Evolutionary conservation across 2,113 vertebrate genomes (phyloP).

Genomic region (Calyptomena viridis): DNA sequence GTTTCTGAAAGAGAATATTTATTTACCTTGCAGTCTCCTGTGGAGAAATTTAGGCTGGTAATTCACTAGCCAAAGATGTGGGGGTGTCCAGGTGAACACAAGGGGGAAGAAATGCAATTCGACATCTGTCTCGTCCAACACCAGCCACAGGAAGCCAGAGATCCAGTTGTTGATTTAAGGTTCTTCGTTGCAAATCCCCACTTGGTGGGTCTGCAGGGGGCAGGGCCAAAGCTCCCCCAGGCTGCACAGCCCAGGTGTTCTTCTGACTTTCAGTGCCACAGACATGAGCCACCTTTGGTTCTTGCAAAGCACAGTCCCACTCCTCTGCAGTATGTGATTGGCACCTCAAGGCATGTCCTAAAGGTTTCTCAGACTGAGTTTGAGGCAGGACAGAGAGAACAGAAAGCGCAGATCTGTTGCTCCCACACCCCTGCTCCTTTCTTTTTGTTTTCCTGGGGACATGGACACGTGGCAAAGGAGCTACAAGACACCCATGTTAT

Average conservation of each 20-base stretch:
- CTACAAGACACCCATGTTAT: neutral
- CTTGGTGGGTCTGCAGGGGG: neutral
- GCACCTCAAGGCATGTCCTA: neutral
- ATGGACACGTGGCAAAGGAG: neutral
- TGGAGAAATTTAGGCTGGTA: neutral
- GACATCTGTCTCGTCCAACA: neutral
- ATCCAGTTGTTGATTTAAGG: neutral
- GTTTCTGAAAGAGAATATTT: conserved; percentile 29
- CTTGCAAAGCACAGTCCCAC: neutral
- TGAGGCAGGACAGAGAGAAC: neutral
- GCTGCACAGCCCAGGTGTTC: accelerated
- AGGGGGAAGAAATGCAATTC: neutral
- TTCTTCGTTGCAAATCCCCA: neutral
- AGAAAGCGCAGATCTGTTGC: neutral
- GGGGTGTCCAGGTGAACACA: accelerated
- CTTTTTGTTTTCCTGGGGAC: neutral
- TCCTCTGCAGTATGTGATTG: neutral
- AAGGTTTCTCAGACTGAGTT: neutral
- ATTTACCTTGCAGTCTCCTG: neutral
- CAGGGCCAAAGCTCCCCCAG: neutral
- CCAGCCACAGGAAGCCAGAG: neutral
- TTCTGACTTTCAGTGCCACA: neutral
- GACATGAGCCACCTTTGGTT: neutral
- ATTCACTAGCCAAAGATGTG: neutral
- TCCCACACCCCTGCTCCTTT: neutral